Percentiles rank a stretch among this genome's conserved stretches.
Evolutionary conservation across 2,888 invertebrate genomes (phyloP).

Genomic region (Acleris literana): DNA sequence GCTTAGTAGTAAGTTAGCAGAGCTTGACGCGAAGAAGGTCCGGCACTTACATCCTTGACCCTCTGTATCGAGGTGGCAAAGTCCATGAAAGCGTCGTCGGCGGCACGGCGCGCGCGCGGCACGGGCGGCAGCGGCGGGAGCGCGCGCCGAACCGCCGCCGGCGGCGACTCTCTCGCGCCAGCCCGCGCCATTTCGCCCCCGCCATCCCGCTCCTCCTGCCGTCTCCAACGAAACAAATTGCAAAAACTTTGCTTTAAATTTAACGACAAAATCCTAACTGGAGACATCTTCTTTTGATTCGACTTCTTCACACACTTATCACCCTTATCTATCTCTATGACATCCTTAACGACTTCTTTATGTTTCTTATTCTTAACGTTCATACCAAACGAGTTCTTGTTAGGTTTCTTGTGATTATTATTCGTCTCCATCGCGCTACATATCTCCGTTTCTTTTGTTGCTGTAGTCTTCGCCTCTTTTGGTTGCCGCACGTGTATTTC

Average conservation of each 20-base stretch:
- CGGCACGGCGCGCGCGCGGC: slow-evolving; percentile 59
- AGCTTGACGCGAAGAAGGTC: background rate
- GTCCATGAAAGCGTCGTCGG: slow-evolving; percentile 86
- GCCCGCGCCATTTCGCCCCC: slow-evolving; percentile 57
- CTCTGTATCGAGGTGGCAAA: slow-evolving; percentile 96
- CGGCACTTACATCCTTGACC: slow-evolving; percentile 93
- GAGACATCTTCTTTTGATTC: slow-evolving; percentile 85
- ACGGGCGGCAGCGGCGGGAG: slow-evolving; percentile 73
- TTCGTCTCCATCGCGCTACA: slow-evolving; percentile 67
- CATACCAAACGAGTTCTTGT: slow-evolving; percentile 83
- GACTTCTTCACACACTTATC: slow-evolving; percentile 64
- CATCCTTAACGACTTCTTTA: slow-evolving; percentile 67
- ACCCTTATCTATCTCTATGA: slow-evolving; percentile 70
- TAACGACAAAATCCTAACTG: slow-evolving; percentile 86
- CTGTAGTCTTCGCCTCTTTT: slow-evolving; percentile 58
- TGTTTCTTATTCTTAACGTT: slow-evolving; percentile 86
- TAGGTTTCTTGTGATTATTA: slow-evolving; percentile 76
- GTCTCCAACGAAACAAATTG: slow-evolving; percentile 90
- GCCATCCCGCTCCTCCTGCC: slow-evolving; percentile 54
- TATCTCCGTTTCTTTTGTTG: slow-evolving; percentile 67
- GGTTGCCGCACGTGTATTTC: slow-evolving; percentile 63
- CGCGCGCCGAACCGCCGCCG: slow-evolving; percentile 70
- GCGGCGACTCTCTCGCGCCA: slow-evolving; percentile 60
- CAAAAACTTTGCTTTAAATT: slow-evolving; percentile 93
- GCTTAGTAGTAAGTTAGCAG: too few species aligned